Percentiles rank a stretch among this genome's conserved stretches.
Conservation (phyloP, 2,113 vertebrate genomes). For the Oceanites oceanicus region DNA sequence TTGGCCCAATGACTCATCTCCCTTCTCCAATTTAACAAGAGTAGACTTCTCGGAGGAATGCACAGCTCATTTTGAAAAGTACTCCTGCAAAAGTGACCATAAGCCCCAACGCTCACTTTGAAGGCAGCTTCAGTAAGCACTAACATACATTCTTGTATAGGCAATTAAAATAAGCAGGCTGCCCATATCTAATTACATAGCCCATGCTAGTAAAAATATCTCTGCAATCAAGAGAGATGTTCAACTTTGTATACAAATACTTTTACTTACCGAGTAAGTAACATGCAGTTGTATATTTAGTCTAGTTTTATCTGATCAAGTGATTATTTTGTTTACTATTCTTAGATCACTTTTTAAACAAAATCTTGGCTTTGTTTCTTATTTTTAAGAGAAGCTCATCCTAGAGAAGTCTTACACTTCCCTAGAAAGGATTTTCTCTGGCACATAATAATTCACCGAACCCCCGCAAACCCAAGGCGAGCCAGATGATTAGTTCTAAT, state of each 20-base stretch:
- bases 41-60: not conserved
- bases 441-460: not conserved
- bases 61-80: not conserved
- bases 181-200: not conserved
- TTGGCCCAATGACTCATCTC: not conserved
- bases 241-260: not conserved
- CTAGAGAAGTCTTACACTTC: not conserved
- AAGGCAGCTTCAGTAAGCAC: not conserved
- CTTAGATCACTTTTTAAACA: slow-evolving; percentile 8
- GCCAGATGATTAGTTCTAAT: not conserved
- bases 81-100: not conserved
- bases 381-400: not conserved
- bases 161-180: slow-evolving; percentile 23
- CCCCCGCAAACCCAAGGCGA: not conserved
- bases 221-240: not conserved
- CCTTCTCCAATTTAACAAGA: not conserved
- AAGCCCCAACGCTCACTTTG: not conserved
- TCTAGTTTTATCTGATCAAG: not conserved
- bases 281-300: slow-evolving; percentile 23
- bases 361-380: slow-evolving; percentile 10
- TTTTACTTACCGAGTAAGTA: not conserved
- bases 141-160: not conserved
- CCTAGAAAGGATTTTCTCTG: not conserved
- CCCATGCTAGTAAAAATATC: not conserved
- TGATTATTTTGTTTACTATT: slow-evolving; percentile 34